Evolutionary conservation across 2,888 invertebrate species (phyloP), one percentile per base, ranked within the genome.

Genomic region (Tuta absoluta): DNA sequence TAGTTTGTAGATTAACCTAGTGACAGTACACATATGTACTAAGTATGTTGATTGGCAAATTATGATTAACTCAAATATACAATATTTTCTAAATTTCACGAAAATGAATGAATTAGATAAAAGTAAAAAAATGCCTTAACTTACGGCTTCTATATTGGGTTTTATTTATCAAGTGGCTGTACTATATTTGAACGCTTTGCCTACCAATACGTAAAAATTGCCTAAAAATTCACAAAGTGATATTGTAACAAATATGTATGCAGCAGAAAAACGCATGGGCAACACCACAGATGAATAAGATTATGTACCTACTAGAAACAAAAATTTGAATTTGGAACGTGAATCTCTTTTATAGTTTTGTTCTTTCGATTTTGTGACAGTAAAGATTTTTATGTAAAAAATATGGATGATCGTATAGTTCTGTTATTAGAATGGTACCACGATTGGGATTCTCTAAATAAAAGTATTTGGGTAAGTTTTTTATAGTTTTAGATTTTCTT

Each of bases 381-480:
- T 51, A 23, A 51, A 23, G 12, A 12, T 51, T 23, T 53, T 5
- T 23, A 24, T 53, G n/a, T 12, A 24, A 62, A 59, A 58, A 71
- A 75, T 65, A 80, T 80, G 74, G 76, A 80, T 68, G 71, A 75
- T 65, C 85, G 81, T 72, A 74, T 75, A 68, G 65, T 75, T 61
- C 77, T 91, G 66, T 77, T 89, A 68, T 62, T 78, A 66, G 91
- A 91, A 77, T 91, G 89, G 90, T 75, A 87, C 72, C 73, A 78
- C 75, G 91, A 91, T 28, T 91, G 90, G 89, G 84, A 87, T 28
- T 71, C 81, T 64, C 81, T 91, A 64, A 84, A 91, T 72, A 73
- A 72, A 57, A 79, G 83, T 72, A 90, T 91, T 70, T 90, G 90
- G 90, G 91, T 91, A 76, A 76, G 88, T 72, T 57, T 17, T 61